A percentile compares a stretch with the other conserved stretches of the same genome.
phyloP scores from a whole-genome alignment of 2,113 vertebrate species.

The Ophthalmolycus amberensis region DNA sequence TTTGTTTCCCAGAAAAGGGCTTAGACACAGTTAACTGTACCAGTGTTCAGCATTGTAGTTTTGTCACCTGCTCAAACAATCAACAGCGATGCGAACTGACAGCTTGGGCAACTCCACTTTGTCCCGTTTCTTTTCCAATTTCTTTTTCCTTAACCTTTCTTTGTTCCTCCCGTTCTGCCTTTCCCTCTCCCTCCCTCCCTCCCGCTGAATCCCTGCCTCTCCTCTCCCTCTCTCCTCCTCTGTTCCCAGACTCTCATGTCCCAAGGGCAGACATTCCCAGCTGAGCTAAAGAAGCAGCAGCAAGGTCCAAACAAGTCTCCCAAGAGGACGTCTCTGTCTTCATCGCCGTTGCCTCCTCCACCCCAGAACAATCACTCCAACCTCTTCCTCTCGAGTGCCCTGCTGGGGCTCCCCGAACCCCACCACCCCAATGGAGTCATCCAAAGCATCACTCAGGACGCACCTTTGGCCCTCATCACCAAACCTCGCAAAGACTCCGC shows the following conservation, averaged over 20 bases:
- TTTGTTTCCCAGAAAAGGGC: conserved; percentile 71
- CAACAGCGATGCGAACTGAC: conserved; percentile 80
- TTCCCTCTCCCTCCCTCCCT: conserved; percentile 36
- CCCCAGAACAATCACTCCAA: conserved; percentile 93
- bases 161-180: conserved; percentile 58
- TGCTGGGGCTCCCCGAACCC: conserved; percentile 88
- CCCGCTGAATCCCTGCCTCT: conserved; percentile 45
- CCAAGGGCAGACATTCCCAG: conserved; percentile 93
- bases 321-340: conserved; percentile 89
- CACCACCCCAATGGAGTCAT: conserved; percentile 93
- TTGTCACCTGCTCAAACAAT: conserved; percentile 82
- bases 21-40: conserved; percentile 77
- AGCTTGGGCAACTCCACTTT: conserved; percentile 82
- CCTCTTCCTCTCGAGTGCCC: conserved; percentile 94
- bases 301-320: conserved; percentile 90
- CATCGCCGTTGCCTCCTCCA: conserved; percentile 75
- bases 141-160: conserved; percentile 62
- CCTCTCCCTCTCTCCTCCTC: conserved; percentile 53
- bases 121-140: conserved; percentile 71
- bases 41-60: conserved; percentile 77
- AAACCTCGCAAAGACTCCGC: conserved; percentile 91
- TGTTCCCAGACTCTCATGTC: conserved; percentile 81
- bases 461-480: conserved; percentile 94
- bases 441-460: conserved; percentile 96
- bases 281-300: conserved; percentile 91